Evolutionary conservation across 2,113 vertebrate species (phyloP), one percentile per base, ranked within the genome.

Genomic region (Cercopithecus mona): DNA sequence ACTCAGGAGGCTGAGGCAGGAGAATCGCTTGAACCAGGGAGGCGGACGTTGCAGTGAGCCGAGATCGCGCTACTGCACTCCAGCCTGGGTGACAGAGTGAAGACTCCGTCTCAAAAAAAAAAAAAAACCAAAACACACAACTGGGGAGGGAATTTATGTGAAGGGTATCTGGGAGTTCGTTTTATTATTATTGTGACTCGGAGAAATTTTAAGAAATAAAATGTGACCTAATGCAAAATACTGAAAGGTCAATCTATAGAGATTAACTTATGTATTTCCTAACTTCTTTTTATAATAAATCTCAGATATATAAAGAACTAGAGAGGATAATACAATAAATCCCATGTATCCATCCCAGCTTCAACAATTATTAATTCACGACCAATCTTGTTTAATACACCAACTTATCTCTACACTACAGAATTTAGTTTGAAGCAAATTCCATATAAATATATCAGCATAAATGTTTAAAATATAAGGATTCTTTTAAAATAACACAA

Each of bases 151-250:
- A 78, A 79, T 68, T 61, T 79, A 73, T 93, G n/a, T 72, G n/a
- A 72, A 23, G 68, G n/a, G 68, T 72, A 72, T 72, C n/a, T 38
- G n/a, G n/a, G 9, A 72, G n/a, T 72, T 66, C 43, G 40, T 66
- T 38, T 18, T 79, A 79, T 20, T 85, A 93, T 85, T 79, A 88
- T 11, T 38, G 1, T 38, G 68, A 70, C 50, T 81, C 38, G 45
- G 57, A 68, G 40, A 52, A 86, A 61, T n/a, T 79, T 64, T 92
- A 87, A 87, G 52, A 92, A 94, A 94, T 80, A 76, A 93, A 91
- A 92, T 23, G 22, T 50, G 43, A 17, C 52, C 52, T 88, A 64
- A 95, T 45, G 52, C 6, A 64, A 88, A 88, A 82, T 88, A 76
- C 1, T 75, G n/a, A 87, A 92, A 2, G 25, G 50, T 72, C 30